Evolutionary conservation across 2,888 invertebrate genomes (phyloP).

Genomic region (Epistrophella euchroma): DNA sequence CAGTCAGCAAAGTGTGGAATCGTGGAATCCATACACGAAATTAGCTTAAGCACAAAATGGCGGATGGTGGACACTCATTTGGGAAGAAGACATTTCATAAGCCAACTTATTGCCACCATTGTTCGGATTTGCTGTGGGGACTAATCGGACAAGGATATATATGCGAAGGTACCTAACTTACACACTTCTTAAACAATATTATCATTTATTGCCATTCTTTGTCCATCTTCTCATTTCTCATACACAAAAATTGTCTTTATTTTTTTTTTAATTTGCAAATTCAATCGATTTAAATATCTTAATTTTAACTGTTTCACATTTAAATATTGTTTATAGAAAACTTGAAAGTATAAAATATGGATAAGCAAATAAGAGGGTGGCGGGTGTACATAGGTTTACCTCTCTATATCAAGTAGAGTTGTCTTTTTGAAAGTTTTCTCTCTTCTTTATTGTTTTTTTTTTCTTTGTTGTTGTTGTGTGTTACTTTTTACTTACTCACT

Average conservation of each 20-base stretch:
- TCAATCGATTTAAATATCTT: slow-evolving; percentile 1
- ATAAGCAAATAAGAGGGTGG: not conserved
- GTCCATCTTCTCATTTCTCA: not conserved
- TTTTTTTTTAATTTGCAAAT: not conserved
- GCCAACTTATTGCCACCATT: slow-evolving; percentile 99
- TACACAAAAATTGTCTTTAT: not conserved
- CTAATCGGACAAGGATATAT: slow-evolving; percentile 99
- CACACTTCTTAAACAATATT: slow-evolving; percentile 58
- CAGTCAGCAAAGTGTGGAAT: slow-evolving; percentile 72
- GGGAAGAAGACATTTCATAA: slow-evolving; percentile 99
- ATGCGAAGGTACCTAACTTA: slow-evolving; percentile 95
- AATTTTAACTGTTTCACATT: slow-evolving; percentile 13
- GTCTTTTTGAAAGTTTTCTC: slow-evolving; percentile 40
- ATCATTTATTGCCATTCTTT: not conserved
- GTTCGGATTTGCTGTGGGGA: slow-evolving; percentile 99
- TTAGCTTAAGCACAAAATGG: slow-evolving; percentile 82
- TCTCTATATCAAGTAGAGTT: slow-evolving; percentile 26
- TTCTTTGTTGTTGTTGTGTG: not conserved
- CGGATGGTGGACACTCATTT: slow-evolving; percentile 96
- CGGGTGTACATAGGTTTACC: not conserved
- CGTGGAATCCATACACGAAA: slow-evolving; percentile 79
- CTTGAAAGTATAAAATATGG: not conserved
- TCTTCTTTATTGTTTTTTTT: not conserved
- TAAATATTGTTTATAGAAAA: slow-evolving; percentile 16
- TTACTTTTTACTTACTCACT: slow-evolving; percentile 35